Percentiles rank a stretch among this genome's conserved stretches.
Evolutionary conservation across 2,888 invertebrate genomes (phyloP).

Genomic region (Synergus itoensis): DNA sequence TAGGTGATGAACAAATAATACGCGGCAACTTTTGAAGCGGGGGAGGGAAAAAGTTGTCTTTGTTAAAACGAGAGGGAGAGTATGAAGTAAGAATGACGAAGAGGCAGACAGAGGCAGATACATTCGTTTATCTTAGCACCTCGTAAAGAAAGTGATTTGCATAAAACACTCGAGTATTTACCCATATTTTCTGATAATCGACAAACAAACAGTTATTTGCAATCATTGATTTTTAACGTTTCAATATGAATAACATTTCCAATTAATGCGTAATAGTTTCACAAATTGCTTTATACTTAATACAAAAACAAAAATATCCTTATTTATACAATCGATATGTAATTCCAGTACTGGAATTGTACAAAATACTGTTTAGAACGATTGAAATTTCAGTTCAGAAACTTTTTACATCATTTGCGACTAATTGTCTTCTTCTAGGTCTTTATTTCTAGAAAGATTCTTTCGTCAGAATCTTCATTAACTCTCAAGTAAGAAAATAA

Average conservation of each 20-base stretch:
- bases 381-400: neutral
- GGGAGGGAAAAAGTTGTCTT: constrained; percentile 21
- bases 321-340: no score
- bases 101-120: neutral
- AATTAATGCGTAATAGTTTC: neutral
- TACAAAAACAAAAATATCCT: no score
- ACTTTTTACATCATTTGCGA: neutral
- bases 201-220: constrained; percentile 5
- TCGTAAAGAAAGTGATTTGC: constrained; percentile 36
- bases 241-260: neutral
- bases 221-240: neutral
- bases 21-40: constrained; percentile 25
- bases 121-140: constrained; percentile 21
- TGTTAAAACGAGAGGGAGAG: constrained; percentile 30
- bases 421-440: neutral
- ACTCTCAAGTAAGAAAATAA: neutral
- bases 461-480: constrained; percentile 7
- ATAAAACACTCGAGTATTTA: constrained; percentile 3
- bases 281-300: no score
- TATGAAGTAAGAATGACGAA: constrained; percentile 29
- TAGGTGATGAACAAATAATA: constrained; percentile 35
- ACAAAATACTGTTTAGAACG: neutral
- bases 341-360: no score
- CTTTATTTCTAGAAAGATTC: neutral
- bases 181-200: neutral